Evolutionary conservation across 2,888 invertebrate genomes (phyloP).

Genomic region (Drosophila robusta): DNA sequence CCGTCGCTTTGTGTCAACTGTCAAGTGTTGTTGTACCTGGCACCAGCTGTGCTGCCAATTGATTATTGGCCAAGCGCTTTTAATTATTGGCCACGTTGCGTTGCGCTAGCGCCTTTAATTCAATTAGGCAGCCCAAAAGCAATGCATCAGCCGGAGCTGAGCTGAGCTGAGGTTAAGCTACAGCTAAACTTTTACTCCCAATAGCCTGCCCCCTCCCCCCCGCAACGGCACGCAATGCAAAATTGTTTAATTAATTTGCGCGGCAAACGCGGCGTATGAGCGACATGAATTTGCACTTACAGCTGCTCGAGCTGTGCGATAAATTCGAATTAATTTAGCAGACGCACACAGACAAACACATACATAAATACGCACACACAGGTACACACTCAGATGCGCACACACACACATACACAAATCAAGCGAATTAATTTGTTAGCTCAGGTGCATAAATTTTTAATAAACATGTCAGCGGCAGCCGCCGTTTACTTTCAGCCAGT

Average conservation of each 20-base stretch:
- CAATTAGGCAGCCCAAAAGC: constrained; percentile 53
- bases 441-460: constrained; percentile 38
- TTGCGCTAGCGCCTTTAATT: constrained; percentile 50
- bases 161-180: constrained; percentile 4
- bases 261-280: constrained; percentile 40
- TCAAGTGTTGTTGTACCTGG: constrained; percentile 52
- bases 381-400: background rate
- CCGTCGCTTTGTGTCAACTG: constrained; percentile 31
- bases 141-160: constrained; percentile 39
- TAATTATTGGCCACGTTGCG: constrained; percentile 60
- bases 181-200: background rate
- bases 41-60: constrained; percentile 73
- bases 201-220: background rate
- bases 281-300: constrained; percentile 72
- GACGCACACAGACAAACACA: constrained; percentile 14
- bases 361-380: constrained; percentile 2
- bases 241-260: constrained; percentile 57
- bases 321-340: constrained; percentile 74
- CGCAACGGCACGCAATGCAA: constrained; percentile 31
- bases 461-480: constrained; percentile 23
- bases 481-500: constrained; percentile 12
- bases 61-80: constrained; percentile 71
- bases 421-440: constrained; percentile 46
- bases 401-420: constrained; percentile 42
- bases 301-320: constrained; percentile 46